phyloP scores from a whole-genome alignment of 2,888 invertebrate genomes.

The Sinotaia quadrata region DNA sequence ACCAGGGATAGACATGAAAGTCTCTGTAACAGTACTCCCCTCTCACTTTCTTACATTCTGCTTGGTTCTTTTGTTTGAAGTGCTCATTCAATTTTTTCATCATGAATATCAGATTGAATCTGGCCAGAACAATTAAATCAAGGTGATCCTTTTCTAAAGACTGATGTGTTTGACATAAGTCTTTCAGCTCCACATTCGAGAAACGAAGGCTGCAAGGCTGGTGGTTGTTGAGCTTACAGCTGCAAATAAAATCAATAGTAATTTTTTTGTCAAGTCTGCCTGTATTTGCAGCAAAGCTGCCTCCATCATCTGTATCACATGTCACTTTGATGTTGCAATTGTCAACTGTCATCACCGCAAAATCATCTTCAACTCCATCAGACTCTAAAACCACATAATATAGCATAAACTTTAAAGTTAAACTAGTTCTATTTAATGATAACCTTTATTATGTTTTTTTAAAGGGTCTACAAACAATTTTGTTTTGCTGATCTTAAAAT shows the following conservation, averaged over 20 bases:
- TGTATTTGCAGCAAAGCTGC: not conserved
- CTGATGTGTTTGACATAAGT: not conserved
- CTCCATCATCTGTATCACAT: too few species aligned
- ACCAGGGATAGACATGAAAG: not conserved
- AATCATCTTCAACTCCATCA: too few species aligned
- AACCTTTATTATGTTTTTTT: too few species aligned
- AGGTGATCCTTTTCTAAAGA: not conserved
- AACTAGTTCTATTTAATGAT: too few species aligned
- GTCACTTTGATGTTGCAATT: too few species aligned
- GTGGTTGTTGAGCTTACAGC: not conserved
- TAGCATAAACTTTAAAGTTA: too few species aligned
- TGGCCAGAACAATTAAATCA: not conserved
- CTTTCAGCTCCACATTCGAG: not conserved
- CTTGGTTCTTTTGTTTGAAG: not conserved
- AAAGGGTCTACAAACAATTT: too few species aligned
- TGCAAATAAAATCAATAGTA: not conserved
- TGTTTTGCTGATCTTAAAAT: too few species aligned
- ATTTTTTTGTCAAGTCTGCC: not conserved
- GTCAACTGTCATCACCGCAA: too few species aligned
- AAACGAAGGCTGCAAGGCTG: not conserved
- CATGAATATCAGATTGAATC: conserved; percentile 1
- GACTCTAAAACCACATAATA: too few species aligned
- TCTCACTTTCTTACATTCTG: not conserved
- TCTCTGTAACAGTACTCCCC: not conserved
- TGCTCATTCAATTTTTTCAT: not conserved